Percentiles rank a stretch among this genome's conserved stretches.
These are phyloP conservation scores for Arizona elegans DNA, from an alignment of 2,113 vertebrate species.

Conservation along the genomic window DNA sequence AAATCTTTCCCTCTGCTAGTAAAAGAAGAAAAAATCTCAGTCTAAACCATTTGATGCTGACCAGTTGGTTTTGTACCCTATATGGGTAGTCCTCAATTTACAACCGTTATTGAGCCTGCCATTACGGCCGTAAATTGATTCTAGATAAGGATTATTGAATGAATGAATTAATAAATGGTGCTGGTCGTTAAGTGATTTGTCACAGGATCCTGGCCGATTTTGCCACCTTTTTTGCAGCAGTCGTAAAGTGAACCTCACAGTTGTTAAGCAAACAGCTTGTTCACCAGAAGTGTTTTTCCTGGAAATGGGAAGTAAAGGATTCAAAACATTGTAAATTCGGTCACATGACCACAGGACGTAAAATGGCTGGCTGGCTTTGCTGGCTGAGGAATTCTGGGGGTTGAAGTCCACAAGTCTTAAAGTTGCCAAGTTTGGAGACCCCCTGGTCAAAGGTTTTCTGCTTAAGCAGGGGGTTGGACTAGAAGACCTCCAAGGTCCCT, in stretches of 20 bases:
- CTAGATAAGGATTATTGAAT: background rate
- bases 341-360: background rate
- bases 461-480: no score
- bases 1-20: background rate
- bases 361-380: no score
- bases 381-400: no score
- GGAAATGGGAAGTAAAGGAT: background rate
- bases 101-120: background rate
- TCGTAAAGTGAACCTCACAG: background rate
- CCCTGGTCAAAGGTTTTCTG: no score
- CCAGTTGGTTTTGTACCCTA: background rate
- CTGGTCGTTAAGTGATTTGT: background rate
- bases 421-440: no score
- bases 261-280: background rate
- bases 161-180: background rate
- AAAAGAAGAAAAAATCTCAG: background rate
- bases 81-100: background rate
- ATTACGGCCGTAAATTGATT: background rate
- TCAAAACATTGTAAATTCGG: background rate
- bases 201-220: background rate
- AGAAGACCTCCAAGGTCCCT: no score
- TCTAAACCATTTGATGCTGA: background rate
- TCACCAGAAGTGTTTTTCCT: background rate
- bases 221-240: background rate
- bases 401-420: no score